phyloP scores from a whole-genome alignment of 2,888 invertebrate species.

The Arge pagana region DNA sequence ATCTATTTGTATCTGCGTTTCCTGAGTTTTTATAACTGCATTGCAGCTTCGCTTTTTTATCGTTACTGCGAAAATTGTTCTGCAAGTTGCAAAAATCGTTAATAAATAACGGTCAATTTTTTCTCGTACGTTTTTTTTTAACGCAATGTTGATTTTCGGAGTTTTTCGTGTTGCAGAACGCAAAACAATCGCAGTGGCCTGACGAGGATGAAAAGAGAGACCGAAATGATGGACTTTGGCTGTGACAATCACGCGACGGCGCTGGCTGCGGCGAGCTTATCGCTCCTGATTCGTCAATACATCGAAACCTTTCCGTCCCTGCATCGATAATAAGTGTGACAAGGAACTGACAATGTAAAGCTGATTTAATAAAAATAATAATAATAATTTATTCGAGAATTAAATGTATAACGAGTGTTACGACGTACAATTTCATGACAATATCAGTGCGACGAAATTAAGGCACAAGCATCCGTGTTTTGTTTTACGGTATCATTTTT shows the following conservation, averaged over 20 bases:
- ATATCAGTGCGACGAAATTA: no score
- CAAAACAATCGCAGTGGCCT: neutral
- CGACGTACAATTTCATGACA: no score
- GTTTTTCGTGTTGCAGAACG: neutral
- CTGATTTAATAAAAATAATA: slow-evolving; percentile 18
- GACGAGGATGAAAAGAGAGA: slow-evolving; percentile 35
- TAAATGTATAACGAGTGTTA: slow-evolving; percentile 18
- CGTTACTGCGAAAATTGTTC: no score
- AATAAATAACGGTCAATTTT: no score
- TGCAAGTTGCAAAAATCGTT: no score
- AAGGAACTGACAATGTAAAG: neutral
- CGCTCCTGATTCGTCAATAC: slow-evolving; percentile 46
- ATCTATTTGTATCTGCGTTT: no score
- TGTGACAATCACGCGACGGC: slow-evolving; percentile 59
- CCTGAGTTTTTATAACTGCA: no score
- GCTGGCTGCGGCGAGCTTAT: slow-evolving; percentile 54
- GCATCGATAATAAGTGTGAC: slow-evolving; percentile 12
- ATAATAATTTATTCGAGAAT: slow-evolving; percentile 23
- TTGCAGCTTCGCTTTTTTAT: no score
- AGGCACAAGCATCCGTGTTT: no score
- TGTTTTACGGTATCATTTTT: no score
- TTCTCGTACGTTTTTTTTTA: no score
- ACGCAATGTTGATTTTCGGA: neutral
- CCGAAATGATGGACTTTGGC: slow-evolving; percentile 50
- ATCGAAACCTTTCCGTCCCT: slow-evolving; percentile 37